Conservation (phyloP, 1,140 invertebrate species). For the Meloidogyne chitwoodi region DNA sequence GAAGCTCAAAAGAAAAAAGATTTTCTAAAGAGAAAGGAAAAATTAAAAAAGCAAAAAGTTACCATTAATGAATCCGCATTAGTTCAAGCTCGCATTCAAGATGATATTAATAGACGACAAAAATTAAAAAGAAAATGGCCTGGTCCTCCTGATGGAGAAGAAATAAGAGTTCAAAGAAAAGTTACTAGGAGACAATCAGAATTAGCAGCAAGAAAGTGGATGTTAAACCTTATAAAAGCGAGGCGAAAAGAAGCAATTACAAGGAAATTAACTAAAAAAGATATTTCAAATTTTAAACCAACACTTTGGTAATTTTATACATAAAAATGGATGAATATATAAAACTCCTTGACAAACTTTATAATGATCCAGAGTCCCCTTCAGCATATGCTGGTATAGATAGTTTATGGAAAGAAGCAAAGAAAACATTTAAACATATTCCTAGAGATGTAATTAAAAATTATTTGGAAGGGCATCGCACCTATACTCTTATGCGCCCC, state of each 20-base stretch:
- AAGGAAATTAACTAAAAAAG: too few species aligned
- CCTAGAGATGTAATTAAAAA: too few species aligned
- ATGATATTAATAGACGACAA: not conserved
- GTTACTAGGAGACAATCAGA: not conserved
- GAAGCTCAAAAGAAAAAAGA: not conserved
- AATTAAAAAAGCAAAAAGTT: not conserved
- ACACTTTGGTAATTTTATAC: too few species aligned
- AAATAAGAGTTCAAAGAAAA: too few species aligned
- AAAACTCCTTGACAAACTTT: conserved; percentile 9
- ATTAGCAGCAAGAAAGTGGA: not conserved
- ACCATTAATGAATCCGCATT: not conserved
- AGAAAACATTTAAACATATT: too few species aligned
- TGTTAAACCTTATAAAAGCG: not conserved
- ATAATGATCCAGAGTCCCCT: conserved; percentile 13
- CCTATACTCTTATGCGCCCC: too few species aligned
- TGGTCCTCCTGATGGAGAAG: not conserved
- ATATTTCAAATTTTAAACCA: too few species aligned
- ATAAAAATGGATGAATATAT: too few species aligned
- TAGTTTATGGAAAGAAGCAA: too few species aligned
- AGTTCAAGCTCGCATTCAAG: not conserved
- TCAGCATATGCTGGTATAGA: too few species aligned
- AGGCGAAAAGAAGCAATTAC: not conserved
- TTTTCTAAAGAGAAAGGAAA: too few species aligned
- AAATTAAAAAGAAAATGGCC: not conserved
- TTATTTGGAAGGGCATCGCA: too few species aligned